Conservation (phyloP, 2,888 invertebrate species). For the Diarsia dahlii region DNA sequence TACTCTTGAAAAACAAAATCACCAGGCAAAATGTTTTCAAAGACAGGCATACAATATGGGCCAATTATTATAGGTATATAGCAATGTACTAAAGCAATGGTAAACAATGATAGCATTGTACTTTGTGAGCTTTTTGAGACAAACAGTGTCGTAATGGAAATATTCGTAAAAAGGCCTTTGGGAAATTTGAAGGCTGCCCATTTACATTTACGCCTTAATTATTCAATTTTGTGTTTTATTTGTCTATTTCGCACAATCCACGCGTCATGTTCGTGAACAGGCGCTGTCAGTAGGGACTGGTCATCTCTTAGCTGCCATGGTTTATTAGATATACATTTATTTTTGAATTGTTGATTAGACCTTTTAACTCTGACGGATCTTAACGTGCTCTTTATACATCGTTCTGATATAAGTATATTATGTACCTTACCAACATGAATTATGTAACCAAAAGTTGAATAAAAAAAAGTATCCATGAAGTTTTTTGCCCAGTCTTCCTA, state of each 20-base stretch:
- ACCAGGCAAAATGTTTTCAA: slow-evolving; percentile 45
- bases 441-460: no score
- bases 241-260: neutral
- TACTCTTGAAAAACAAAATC: slow-evolving; percentile 54
- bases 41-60: slow-evolving; percentile 52
- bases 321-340: no score
- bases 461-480: no score
- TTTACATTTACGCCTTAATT: neutral
- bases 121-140: slow-evolving; percentile 28
- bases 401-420: no score
- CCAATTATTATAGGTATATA: slow-evolving; percentile 52
- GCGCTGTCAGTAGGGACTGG: no score
- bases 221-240: neutral
- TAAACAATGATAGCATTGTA: slow-evolving; percentile 33
- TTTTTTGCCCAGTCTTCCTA: no score
- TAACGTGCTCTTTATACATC: no score
- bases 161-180: slow-evolving; percentile 12
- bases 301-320: neutral
- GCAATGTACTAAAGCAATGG: slow-evolving; percentile 35
- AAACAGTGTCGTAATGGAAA: slow-evolving; percentile 26
- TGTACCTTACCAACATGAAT: no score
- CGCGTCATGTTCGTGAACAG: no score
- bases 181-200: neutral
- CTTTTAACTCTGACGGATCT: no score
- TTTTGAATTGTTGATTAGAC: no score